phyloP scores from a whole-genome alignment of 2,888 invertebrate genomes.

The Cantharis rufa region DNA sequence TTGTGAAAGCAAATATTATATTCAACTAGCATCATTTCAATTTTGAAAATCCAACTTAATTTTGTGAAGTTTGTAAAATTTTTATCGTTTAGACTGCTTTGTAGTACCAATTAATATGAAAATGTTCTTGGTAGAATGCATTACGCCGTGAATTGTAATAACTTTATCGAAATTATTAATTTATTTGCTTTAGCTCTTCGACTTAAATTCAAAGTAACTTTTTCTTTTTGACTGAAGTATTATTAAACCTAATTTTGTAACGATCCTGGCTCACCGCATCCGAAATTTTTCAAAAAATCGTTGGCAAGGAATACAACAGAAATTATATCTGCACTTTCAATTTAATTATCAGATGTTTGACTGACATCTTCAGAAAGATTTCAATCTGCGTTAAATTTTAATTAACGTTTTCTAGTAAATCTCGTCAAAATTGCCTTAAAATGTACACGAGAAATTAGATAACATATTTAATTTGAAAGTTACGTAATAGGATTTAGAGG shows the following conservation, averaged over 20 bases:
- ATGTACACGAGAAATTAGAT: not conserved
- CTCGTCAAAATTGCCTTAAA: not conserved
- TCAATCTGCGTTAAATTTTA: not conserved
- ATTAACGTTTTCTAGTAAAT: not conserved
- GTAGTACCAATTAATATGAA: no score
- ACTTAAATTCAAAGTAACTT: not conserved
- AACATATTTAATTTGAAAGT: not conserved
- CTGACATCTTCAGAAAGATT: not conserved
- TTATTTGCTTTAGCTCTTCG: not conserved
- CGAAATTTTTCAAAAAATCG: no score
- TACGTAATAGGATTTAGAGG: not conserved
- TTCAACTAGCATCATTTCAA: no score
- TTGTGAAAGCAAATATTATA: no score
- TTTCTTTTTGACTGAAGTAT: not conserved
- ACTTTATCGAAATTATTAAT: not conserved
- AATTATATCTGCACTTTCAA: no score
- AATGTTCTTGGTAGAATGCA: no score
- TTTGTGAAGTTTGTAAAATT: no score
- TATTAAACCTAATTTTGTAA: no score
- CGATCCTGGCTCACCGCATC: no score
- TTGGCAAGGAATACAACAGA: no score
- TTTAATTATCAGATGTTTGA: not conserved
- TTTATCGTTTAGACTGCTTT: no score
- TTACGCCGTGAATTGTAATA: not conserved
- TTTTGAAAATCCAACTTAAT: no score